Evolutionary conservation across 2,797 vertebrate genomes (phyloP).

Genomic region (Poecilia gillii): DNA sequence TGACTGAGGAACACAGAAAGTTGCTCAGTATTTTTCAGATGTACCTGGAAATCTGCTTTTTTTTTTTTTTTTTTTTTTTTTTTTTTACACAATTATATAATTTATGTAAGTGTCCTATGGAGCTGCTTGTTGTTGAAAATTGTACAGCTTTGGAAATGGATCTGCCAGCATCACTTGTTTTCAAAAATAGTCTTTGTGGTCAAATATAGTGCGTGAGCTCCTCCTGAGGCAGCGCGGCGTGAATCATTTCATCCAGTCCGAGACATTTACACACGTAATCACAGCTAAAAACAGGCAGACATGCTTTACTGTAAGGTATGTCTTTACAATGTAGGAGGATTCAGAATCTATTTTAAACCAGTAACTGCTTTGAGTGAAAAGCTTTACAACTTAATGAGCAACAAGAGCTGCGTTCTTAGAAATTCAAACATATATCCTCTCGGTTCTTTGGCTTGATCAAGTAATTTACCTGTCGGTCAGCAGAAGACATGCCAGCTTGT

Average conservation of each 20-base stretch:
- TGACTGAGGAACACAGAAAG: slow-evolving; percentile 74
- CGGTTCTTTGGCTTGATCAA: neutral
- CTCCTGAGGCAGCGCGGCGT: slow-evolving; percentile 5
- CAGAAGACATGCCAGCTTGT: neutral
- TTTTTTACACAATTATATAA: slow-evolving; percentile 41
- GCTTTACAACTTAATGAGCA: neutral
- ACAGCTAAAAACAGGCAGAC: neutral
- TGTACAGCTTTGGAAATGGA: slow-evolving; percentile 31
- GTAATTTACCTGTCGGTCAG: neutral
- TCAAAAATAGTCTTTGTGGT: slow-evolving; percentile 24
- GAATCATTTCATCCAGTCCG: slow-evolving; percentile 21
- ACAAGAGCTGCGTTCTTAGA: neutral
- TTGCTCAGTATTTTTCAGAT: slow-evolving; percentile 60
- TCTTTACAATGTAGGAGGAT: neutral
- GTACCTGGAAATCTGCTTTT: slow-evolving; percentile 40
- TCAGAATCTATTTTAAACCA: neutral
- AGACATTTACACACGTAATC: slow-evolving; percentile 4
- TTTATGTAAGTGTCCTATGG: slow-evolving; percentile 55
- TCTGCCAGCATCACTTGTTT: slow-evolving; percentile 28
- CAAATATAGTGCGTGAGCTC: slow-evolving; percentile 27
- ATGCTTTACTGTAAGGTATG: neutral
- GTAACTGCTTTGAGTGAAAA: neutral
- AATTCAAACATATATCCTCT: neutral
- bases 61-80: neutral
- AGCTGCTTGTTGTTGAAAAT: slow-evolving; percentile 27